phyloP scores from a whole-genome alignment of 2,113 vertebrate species.

The Butorides virescens region DNA sequence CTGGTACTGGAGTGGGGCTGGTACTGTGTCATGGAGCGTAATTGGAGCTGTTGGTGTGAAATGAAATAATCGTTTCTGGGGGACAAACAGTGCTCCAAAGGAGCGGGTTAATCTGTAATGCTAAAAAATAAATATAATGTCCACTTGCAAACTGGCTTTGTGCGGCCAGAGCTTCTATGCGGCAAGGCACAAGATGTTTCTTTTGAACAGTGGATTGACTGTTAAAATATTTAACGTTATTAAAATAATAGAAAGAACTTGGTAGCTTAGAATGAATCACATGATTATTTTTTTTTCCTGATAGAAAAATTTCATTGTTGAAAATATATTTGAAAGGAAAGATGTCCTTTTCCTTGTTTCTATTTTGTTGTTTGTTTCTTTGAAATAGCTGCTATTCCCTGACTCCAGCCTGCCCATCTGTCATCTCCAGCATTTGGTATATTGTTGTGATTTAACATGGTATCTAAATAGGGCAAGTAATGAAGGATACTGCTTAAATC shows the following conservation, averaged over 20 bases:
- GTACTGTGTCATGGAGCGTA: neutral
- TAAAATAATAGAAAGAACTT: neutral
- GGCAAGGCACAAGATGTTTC: neutral
- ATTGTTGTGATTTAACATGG: slow-evolving; percentile 50
- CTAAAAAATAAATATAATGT: neutral
- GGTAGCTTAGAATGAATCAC: neutral
- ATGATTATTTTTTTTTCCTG: neutral
- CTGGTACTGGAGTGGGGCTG: neutral
- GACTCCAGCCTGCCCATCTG: slow-evolving; percentile 61
- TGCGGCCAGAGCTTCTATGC: neutral
- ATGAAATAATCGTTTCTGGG: neutral
- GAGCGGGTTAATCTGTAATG: neutral
- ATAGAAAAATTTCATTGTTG: neutral
- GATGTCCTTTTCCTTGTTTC: neutral
- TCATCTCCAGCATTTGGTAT: slow-evolving; percentile 21
- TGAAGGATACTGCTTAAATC: slow-evolving; percentile 28
- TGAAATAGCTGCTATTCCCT: slow-evolving; percentile 27
- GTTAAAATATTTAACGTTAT: neutral
- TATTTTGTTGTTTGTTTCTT: neutral
- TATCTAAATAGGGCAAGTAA: slow-evolving; percentile 68
- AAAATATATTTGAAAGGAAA: neutral
- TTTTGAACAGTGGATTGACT: neutral
- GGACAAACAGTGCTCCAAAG: neutral
- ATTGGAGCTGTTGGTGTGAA: neutral
- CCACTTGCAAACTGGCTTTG: neutral